Base-by-base conservation (phyloP, 2,888 invertebrate species). In the Drosophila borborema region DNA sequence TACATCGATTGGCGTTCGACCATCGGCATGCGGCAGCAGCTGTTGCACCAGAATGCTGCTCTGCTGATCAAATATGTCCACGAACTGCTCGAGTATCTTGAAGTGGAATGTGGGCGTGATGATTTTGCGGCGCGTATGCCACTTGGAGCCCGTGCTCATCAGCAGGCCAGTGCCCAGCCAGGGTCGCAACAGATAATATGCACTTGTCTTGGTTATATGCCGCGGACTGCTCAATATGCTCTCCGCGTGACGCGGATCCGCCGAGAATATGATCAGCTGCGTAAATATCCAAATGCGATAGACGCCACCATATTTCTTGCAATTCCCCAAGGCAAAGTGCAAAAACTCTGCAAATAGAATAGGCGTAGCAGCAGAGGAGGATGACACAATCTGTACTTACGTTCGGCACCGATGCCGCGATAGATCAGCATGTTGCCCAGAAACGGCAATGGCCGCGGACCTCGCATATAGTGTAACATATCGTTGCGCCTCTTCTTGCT, bases 381-480 rank as follows among this genome's bases (percentile, higher is more conserved):
- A 45, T 45, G 6, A 1, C 20, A 20, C 45, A 20, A 14, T 20
- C 12, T 45, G 14, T 14, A 45, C 14, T 45, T 14, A 41, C 9
- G n/a, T 41, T 92, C 91, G 12, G 89, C 81, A 56, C 77, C 81
- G 55, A 86, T 80, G 1, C 88, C 86, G 14, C 84, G 70, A 53
- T 88, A 90, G 62, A 81, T 8, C 9, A 18, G 18, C 41, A 38
- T 14, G 14, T 38, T 38, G 14, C 38, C 38, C 38, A 38, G 6
- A 0, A 43, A 3, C 3, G 41, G 41, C 41, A 43, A 43, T 18
- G 18, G 1, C 18, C 43, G 18, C 2, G 10, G 18, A 43, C 18
- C 43, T 0, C 5, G 18, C 18, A 43, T 12, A 20, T 20, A 18
- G 1, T 43, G 18, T 18, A 18, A 10, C 43, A 43, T 43, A 3